These are phyloP conservation scores for Episyrphus balteatus DNA, from an alignment of 1,140 invertebrate species.

Conservation along the genomic window DNA sequence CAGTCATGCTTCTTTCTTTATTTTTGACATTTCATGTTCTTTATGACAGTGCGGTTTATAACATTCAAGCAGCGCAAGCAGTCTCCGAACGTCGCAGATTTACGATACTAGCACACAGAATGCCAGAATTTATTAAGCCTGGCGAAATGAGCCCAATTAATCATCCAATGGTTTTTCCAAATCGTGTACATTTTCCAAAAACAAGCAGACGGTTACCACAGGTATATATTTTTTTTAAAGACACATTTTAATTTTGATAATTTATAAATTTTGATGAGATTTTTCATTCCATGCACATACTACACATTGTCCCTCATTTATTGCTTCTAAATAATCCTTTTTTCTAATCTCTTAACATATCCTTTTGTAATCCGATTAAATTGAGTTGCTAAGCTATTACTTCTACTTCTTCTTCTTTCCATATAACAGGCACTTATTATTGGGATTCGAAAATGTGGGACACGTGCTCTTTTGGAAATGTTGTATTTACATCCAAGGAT, in stretches of 20 bases:
- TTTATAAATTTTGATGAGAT: too few relatives aligned
- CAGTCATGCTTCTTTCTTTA: conserved; percentile 61
- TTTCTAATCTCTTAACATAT: too few relatives aligned
- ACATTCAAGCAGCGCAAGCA: conserved; percentile 44
- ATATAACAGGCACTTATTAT: conserved; percentile 72
- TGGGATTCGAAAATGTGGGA: conserved; percentile 89
- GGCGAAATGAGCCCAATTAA: conserved; percentile 23
- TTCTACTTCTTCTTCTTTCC: neutral
- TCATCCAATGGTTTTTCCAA: conserved; percentile 37
- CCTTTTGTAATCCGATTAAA: too few relatives aligned
- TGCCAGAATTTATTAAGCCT: conserved; percentile 26
- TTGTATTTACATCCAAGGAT: conserved; percentile 85
- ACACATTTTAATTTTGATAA: neutral
- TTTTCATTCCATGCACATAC: too few relatives aligned
- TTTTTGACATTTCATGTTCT: conserved; percentile 71
- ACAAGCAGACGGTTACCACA: conserved; percentile 45
- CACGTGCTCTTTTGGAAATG: conserved; percentile 87
- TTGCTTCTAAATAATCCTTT: too few relatives aligned
- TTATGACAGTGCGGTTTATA: conserved; percentile 71
- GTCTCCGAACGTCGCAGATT: conserved; percentile 19
- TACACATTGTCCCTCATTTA: too few relatives aligned
- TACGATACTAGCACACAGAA: conserved; percentile 10
- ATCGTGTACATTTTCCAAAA: conserved; percentile 40
- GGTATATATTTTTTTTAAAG: conserved; percentile 23
- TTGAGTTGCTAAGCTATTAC: too few relatives aligned